A percentile compares a stretch with the other conserved stretches of the same genome.
These are phyloP conservation scores for Trachemys scripta DNA, from an alignment of 2,113 vertebrate species.

Conservation along the genomic window DNA sequence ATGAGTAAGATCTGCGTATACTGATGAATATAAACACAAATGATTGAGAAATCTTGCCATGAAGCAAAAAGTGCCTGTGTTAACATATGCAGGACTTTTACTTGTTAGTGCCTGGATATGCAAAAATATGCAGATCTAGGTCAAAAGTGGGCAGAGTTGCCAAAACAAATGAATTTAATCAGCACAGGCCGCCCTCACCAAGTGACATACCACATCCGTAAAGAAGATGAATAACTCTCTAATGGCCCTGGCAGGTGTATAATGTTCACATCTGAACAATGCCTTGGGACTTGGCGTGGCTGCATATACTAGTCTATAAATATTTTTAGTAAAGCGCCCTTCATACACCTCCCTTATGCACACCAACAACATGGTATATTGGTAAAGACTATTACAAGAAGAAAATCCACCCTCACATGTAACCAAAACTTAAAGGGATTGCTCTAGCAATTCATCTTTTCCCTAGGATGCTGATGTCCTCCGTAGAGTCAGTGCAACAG, in stretches of 20 bases:
- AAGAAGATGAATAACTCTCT: neutral
- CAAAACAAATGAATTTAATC: neutral
- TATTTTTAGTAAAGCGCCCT: neutral
- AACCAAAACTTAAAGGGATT: neutral
- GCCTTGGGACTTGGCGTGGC: neutral
- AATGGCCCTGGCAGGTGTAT: neutral
- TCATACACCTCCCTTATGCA: neutral
- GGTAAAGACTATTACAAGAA: neutral
- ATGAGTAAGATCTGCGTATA: neutral
- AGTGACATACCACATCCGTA: neutral
- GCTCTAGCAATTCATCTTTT: neutral
- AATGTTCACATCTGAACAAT: neutral
- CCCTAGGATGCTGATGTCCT: neutral
- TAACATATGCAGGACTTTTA: neutral
- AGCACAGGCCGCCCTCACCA: neutral
- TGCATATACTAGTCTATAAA: neutral
- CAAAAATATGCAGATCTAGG: neutral
- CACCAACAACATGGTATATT: neutral
- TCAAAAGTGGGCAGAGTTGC: neutral
- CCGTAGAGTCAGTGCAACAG: neutral
- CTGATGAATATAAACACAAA: neutral
- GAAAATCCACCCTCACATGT: neutral
- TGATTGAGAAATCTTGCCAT: neutral
- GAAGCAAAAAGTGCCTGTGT: neutral
- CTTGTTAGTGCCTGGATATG: neutral